phyloP scores from a whole-genome alignment of 92 coral and sea anemone species.

The Siderastrea radians region DNA sequence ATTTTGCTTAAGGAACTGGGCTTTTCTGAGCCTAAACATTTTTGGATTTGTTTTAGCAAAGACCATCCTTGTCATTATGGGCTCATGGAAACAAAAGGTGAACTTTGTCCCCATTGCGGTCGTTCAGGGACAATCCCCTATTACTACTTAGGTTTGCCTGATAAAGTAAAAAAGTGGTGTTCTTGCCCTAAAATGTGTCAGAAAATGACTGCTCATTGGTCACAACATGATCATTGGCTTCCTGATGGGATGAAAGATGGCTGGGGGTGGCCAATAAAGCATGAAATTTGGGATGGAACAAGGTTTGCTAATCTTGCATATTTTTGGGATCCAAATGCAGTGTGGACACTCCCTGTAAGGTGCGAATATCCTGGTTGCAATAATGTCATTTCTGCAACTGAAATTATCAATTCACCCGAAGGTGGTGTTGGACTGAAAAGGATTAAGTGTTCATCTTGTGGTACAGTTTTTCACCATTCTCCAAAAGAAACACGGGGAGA shows the following conservation, averaged over 20 bases:
- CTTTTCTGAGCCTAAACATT: conserved; percentile 79
- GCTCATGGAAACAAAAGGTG: conserved; percentile 67
- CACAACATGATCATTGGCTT: conserved; percentile 75
- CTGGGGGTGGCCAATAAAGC: too few relatives aligned
- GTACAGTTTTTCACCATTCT: conserved; percentile 71
- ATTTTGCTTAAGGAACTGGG: too few relatives aligned
- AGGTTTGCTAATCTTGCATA: too few relatives aligned
- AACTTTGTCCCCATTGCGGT: conserved; percentile 75
- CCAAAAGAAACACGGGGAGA: too few relatives aligned
- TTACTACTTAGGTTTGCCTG: conserved; percentile 78
- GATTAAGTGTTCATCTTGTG: conserved; percentile 66
- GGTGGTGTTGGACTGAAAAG: too few relatives aligned
- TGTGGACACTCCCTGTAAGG: too few relatives aligned
- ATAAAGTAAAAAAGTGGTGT: conserved; percentile 74
- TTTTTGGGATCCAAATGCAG: too few relatives aligned
- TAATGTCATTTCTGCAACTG: too few relatives aligned
- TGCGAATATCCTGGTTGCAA: too few relatives aligned
- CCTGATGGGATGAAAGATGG: too few relatives aligned
- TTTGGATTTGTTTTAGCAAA: conserved; percentile 66
- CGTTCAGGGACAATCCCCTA: conserved; percentile 67
- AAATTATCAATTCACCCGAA: too few relatives aligned
- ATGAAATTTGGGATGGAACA: too few relatives aligned
- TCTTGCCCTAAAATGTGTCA: conserved; percentile 70
- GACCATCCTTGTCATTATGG: conserved; percentile 73
- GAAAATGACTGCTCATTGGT: conserved; percentile 82